Percentiles rank a stretch among this genome's conserved stretches.
Evolutionary conservation across 2,797 vertebrate genomes (phyloP).

Genomic region (Pipistrellus kuhlii): DNA sequence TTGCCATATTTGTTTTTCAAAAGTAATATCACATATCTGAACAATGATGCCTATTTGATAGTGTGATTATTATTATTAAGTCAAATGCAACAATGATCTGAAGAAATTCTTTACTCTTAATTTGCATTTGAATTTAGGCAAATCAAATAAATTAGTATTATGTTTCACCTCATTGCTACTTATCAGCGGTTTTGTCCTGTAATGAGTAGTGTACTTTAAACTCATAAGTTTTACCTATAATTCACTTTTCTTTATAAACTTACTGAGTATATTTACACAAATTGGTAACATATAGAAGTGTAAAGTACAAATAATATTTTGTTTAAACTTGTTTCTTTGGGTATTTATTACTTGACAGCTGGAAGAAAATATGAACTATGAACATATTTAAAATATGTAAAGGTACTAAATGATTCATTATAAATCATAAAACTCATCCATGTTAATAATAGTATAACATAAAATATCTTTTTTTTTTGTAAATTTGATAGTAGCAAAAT

Average conservation of each 20-base stretch:
- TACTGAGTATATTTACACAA: background rate
- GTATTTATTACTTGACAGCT: too few relatives aligned
- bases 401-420: background rate
- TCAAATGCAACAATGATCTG: conserved; percentile 70
- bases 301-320: background rate
- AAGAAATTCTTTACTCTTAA: conserved; percentile 78
- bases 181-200: conserved; percentile 68
- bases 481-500: conserved; percentile 3
- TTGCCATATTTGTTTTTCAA: conserved; percentile 65
- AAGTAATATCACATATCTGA: conserved; percentile 62
- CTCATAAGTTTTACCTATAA: background rate
- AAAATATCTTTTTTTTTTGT: background rate
- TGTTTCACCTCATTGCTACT: conserved; percentile 71
- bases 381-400: conserved; percentile 19
- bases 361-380: background rate
- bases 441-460: background rate
- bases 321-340: conserved; percentile 39
- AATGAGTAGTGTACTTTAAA: background rate
- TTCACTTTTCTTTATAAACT: conserved; percentile 4
- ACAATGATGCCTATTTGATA: background rate
- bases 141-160: conserved; percentile 83
- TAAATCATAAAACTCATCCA: background rate
- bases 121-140: conserved; percentile 79
- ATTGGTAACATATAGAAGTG: background rate
- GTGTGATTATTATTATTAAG: conserved; percentile 76